Conservation (phyloP, 2,113 vertebrate genomes). For the Mugil cephalus region DNA sequence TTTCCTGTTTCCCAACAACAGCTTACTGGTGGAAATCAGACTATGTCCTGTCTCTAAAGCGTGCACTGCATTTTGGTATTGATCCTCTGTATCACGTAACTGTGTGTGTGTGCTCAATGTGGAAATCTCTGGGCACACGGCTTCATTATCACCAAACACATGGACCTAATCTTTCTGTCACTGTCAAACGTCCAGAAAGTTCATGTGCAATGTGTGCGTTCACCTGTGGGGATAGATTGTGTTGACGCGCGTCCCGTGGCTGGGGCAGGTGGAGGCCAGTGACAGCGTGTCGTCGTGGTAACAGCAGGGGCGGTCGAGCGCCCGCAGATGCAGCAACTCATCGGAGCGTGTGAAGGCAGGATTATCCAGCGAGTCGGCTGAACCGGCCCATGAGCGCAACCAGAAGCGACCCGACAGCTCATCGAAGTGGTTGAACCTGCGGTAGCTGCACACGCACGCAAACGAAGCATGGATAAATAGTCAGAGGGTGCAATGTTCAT, state of each 20-base stretch:
- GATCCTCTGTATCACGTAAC: neutral
- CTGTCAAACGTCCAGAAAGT: neutral
- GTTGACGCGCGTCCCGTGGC: constrained; percentile 77
- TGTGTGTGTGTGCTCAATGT: too few relatives aligned
- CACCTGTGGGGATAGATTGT: constrained; percentile 84
- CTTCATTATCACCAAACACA: too few relatives aligned
- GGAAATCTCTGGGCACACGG: neutral
- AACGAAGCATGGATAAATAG: neutral
- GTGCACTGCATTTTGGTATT: neutral
- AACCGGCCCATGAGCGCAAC: constrained; percentile 84
- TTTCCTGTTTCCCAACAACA: too few relatives aligned
- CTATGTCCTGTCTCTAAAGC: neutral
- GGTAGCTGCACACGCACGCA: constrained; percentile 82
- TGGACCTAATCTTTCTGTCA: too few relatives aligned
- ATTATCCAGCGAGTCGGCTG: constrained; percentile 89
- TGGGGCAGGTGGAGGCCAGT: constrained; percentile 81
- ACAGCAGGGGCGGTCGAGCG: constrained; percentile 84
- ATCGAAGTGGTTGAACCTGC: constrained; percentile 91
- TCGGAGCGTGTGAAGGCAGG: constrained; percentile 89
- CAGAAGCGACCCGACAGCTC: constrained; percentile 90
- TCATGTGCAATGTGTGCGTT: neutral
- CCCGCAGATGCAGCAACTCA: constrained; percentile 88
- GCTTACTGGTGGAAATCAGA: too few relatives aligned
- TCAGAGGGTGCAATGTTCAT: neutral
- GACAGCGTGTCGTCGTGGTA: constrained; percentile 85